These are phyloP conservation scores for Cromileptes altivelis DNA, from an alignment of 2,113 vertebrate species.

Conservation along the genomic window DNA sequence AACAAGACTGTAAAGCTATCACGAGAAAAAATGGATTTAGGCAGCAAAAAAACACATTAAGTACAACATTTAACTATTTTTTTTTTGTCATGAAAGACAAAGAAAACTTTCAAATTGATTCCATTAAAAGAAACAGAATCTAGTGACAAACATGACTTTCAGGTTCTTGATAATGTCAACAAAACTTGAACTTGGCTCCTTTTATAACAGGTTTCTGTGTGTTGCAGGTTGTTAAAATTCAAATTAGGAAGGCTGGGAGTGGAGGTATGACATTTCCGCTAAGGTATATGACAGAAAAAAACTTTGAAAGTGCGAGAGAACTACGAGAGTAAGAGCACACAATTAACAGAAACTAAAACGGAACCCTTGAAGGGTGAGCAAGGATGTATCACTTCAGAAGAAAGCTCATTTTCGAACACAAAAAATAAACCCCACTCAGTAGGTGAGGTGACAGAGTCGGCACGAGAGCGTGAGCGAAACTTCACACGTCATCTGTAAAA, in stretches of 20 bases:
- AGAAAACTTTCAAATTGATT: too few species aligned
- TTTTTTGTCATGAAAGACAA: too few species aligned
- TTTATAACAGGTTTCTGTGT: not conserved
- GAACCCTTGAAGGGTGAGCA: slow-evolving; percentile 19
- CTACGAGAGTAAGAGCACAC: not conserved
- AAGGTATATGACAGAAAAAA: not conserved
- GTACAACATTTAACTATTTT: too few species aligned
- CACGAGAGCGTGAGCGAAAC: slow-evolving; percentile 28
- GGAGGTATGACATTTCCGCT: not conserved
- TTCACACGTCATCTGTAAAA: slow-evolving; percentile 35
- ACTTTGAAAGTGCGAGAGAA: not conserved
- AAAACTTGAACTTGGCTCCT: not conserved
- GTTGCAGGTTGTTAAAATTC: not conserved
- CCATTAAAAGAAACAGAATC: too few species aligned
- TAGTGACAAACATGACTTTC: not conserved
- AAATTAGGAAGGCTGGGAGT: not conserved
- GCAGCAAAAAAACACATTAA: not conserved
- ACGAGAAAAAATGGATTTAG: not conserved
- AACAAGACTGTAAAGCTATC: not conserved
- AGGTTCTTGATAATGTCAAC: not conserved
- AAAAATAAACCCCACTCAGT: slow-evolving; percentile 1
- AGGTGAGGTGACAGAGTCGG: not conserved
- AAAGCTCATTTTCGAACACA: not conserved
- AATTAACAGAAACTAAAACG: not conserved
- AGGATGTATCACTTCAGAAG: slow-evolving; percentile 10